phyloP scores from a whole-genome alignment of 2,113 vertebrate species.

The Phaethon lepturus region DNA sequence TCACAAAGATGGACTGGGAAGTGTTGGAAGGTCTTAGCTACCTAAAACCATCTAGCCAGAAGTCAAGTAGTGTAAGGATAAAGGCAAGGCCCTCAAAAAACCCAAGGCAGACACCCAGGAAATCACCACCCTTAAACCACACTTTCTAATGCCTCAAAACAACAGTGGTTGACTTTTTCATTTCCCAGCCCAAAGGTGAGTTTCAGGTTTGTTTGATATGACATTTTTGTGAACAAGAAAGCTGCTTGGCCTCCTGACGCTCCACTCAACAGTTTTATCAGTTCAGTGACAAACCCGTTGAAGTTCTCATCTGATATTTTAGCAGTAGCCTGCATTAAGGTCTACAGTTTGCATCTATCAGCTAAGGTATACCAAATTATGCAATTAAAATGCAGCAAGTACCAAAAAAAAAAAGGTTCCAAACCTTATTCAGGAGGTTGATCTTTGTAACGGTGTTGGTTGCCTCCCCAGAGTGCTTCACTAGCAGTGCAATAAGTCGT shows the following conservation, averaged over 20 bases:
- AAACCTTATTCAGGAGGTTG: slow-evolving; percentile 96
- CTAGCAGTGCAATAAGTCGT: slow-evolving; percentile 93
- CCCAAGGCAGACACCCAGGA: background rate
- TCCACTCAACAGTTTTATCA: background rate
- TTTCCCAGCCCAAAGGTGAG: background rate
- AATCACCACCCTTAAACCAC: background rate
- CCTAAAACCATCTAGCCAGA: background rate
- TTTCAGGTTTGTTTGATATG: background rate
- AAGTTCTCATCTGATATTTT: background rate
- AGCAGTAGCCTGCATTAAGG: background rate
- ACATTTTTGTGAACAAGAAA: background rate
- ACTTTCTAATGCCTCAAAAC: background rate
- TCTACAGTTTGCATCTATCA: background rate
- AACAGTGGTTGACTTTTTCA: background rate
- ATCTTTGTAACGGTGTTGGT: slow-evolving; percentile 99
- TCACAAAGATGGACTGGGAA: background rate
- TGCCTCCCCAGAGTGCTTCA: slow-evolving; percentile 98
- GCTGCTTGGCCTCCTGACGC: background rate
- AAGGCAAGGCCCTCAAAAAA: background rate
- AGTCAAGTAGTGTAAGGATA: background rate
- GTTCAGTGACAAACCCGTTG: background rate
- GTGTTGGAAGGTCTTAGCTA: background rate
- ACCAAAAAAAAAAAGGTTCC: background rate
- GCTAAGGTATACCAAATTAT: accelerated
- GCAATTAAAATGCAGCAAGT: accelerated